phyloP scores from a whole-genome alignment of 2,888 invertebrate genomes.

The Cephalotes varians region DNA sequence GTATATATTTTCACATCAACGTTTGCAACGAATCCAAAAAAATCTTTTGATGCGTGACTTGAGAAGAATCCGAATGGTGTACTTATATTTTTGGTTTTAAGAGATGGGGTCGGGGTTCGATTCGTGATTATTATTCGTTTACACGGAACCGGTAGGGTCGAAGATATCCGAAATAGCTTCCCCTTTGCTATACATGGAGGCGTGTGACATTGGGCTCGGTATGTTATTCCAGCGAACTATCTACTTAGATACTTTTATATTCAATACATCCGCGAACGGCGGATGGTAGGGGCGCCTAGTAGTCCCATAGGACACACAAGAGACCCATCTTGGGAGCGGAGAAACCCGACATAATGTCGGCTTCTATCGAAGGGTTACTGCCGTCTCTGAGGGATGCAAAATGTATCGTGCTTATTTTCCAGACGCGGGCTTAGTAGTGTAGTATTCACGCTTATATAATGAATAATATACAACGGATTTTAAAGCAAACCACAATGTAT shows the following conservation, averaged over 20 bases:
- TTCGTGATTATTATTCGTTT: constrained; percentile 84
- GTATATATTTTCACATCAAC: not conserved
- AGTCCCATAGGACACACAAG: constrained; percentile 80
- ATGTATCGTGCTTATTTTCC: constrained; percentile 77
- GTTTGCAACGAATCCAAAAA: constrained; percentile 27
- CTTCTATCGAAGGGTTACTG: constrained; percentile 80
- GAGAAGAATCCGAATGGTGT: constrained; percentile 72
- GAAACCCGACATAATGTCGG: constrained; percentile 77
- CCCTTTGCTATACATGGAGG: constrained; percentile 56
- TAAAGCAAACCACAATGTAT: not conserved
- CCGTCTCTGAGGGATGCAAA: constrained; percentile 69
- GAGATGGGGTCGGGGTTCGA: constrained; percentile 72
- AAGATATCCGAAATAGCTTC: constrained; percentile 69
- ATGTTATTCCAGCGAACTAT: constrained; percentile 83
- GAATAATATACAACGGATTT: not conserved
- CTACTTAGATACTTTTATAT: constrained; percentile 85
- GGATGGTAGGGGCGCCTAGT: constrained; percentile 77
- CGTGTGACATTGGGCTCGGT: constrained; percentile 63
- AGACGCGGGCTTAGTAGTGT: constrained; percentile 62
- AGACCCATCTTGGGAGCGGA: constrained; percentile 70
- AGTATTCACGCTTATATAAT: constrained; percentile 15
- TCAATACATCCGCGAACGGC: constrained; percentile 83
- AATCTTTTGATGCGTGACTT: constrained; percentile 49
- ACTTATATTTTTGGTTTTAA: constrained; percentile 74
- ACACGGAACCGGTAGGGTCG: constrained; percentile 67